Base-by-base conservation (phyloP, 2,888 invertebrate genomes). In the Cantharis flavilabris region DNA sequence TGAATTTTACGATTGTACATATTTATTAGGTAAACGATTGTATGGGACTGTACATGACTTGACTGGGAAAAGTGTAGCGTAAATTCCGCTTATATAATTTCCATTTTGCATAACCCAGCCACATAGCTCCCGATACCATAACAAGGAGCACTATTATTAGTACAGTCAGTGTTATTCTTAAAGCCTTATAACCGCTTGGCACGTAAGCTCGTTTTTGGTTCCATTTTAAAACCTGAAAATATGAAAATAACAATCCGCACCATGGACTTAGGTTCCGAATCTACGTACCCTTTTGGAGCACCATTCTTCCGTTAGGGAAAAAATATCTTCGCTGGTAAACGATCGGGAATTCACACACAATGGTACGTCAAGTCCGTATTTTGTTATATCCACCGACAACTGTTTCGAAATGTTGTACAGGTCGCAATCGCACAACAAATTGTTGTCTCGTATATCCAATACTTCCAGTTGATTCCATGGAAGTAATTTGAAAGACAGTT, bases 361-460 rank as follows among this genome's bases (percentile, higher is more conserved):
- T 0, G 88, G 87, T 3, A 85, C 85, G 62, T 86, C 20, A 3
- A 14, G 83, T 71, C 80, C 78, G 13, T 80, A 80, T 63, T 80
- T 79, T 64, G 79, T 85, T 23, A 88, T 84, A 10, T 81, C 80
- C 10, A 76, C 78, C 9, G 82, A 77, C 63, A 88, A 76, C 13
- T 81, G 81, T 65, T 70, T 79, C 1, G 84, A 81, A n/a, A 88
- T 87, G 73, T 88, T 85, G 79, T 85, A 86, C 10, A 91, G 80
- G 4, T 88, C 85, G 84, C 94, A 94, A 84, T 92, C 91, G 84
- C 94, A 94, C 63, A 90, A 86, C 90, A 94, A 92, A 72, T 89
- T 91, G 88, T 94, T 94, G n/a, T 91, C 91, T 1, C 89, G 88
- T 85, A 93, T 90, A 80, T 91, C 90, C 69, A 94, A 84, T 7